phyloP scores from a whole-genome alignment of 2,888 invertebrate genomes.

The Rhopalosiphum nymphaeae region DNA sequence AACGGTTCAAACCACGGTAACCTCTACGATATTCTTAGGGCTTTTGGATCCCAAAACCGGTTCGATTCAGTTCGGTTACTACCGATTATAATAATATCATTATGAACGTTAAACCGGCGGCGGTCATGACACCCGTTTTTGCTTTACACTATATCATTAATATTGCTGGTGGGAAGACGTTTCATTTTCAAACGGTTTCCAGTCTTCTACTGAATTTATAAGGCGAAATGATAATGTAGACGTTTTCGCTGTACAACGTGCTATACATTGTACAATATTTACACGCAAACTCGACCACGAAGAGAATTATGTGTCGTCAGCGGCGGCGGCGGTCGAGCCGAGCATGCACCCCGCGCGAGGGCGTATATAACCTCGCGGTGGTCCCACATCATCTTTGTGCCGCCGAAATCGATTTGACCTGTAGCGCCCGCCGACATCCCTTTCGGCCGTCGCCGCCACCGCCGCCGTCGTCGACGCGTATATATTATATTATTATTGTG shows the following conservation, averaged over 20 bases:
- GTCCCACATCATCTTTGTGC: slow-evolving; percentile 60
- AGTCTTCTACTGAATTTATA: neutral
- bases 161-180: neutral
- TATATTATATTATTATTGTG: neutral
- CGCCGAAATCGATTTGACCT: slow-evolving; percentile 64
- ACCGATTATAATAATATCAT: neutral
- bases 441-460: slow-evolving; percentile 3
- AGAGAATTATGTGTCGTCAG: neutral
- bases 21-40: neutral
- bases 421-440: slow-evolving; percentile 58
- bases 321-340: neutral
- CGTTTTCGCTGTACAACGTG: neutral
- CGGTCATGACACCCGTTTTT: neutral
- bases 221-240: neutral
- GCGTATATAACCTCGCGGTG: slow-evolving; percentile 53
- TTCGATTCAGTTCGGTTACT: neutral
- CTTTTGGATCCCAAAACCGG: neutral
- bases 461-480: neutral
- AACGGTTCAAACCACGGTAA: neutral
- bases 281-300: neutral
- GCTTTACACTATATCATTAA: neutral
- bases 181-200: neutral
- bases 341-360: slow-evolving; percentile 21
- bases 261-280: neutral
- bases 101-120: neutral